Percentiles rank a stretch among this genome's conserved stretches.
These are phyloP conservation scores for Fragum whitleyi DNA, from an alignment of 2,888 invertebrate genomes.

Conservation along the genomic window DNA sequence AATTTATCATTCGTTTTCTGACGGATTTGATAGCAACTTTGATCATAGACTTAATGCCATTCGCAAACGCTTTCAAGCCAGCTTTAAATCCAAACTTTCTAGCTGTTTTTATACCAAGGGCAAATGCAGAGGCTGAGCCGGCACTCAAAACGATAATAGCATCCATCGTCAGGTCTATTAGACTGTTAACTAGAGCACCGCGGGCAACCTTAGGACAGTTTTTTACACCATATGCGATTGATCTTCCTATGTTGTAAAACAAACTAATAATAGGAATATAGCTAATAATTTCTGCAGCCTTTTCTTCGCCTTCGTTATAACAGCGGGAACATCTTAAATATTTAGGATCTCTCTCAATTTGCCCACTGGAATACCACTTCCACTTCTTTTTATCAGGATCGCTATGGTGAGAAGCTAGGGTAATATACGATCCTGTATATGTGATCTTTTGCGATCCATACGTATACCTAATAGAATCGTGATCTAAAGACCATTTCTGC, in stretches of 20 bases:
- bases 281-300: constrained; percentile 34
- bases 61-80: constrained; percentile 25
- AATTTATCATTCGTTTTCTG: constrained; percentile 2
- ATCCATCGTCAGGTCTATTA: constrained; percentile 32
- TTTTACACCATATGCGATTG: constrained; percentile 30
- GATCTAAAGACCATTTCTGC: not conserved
- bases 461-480: not conserved
- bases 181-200: not conserved
- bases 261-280: constrained; percentile 34
- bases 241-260: constrained; percentile 33
- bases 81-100: constrained; percentile 35
- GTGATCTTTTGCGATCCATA: not conserved
- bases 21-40: constrained; percentile 32
- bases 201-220: constrained; percentile 27
- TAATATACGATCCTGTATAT: not conserved
- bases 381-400: constrained; percentile 32
- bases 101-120: constrained; percentile 34
- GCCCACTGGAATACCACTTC: constrained; percentile 12
- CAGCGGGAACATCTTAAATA: constrained; percentile 34
- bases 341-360: constrained; percentile 28
- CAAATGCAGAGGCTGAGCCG: constrained; percentile 30
- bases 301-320: constrained; percentile 43
- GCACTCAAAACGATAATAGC: constrained; percentile 12
- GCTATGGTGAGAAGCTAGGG: constrained; percentile 24
- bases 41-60: constrained; percentile 26